A percentile compares a stretch with the other conserved stretches of the same genome.
Evolutionary conservation across 2,888 invertebrate genomes (phyloP).

Genomic region (Andricus curvator): DNA sequence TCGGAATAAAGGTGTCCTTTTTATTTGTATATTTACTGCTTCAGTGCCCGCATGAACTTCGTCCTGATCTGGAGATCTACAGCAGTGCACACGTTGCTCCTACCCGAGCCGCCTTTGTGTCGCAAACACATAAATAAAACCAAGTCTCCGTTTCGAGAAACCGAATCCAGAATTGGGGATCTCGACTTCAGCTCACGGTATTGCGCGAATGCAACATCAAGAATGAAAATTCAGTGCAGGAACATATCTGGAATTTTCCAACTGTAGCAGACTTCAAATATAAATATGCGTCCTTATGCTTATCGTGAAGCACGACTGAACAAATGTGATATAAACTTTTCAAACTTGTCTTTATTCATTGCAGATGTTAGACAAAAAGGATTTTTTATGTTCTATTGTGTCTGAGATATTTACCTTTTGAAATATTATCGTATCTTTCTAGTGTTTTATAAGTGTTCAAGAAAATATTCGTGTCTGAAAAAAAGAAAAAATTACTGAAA

Average conservation of each 20-base stretch:
- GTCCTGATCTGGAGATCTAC: not conserved
- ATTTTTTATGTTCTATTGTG: not conserved
- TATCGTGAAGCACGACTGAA: not conserved
- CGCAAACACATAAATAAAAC: not conserved
- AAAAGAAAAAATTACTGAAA: no score
- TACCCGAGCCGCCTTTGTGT: not conserved
- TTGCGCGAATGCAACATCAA: not conserved
- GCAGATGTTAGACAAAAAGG: not conserved
- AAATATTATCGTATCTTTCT: no score
- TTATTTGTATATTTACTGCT: constrained; percentile 9
- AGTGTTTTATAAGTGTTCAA: no score
- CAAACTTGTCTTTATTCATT: not conserved
- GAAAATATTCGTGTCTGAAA: no score
- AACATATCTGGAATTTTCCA: not conserved
- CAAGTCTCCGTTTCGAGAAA: not conserved
- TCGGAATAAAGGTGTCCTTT: not conserved
- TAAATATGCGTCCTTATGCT: not conserved
- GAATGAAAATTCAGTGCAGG: not conserved
- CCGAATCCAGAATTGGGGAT: constrained; percentile 8
- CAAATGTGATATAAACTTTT: not conserved
- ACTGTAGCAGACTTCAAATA: not conserved
- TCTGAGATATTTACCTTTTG: not conserved
- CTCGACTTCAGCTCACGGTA: not conserved
- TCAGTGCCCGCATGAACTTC: constrained; percentile 3
- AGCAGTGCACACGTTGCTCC: not conserved